These are phyloP conservation scores for Synanthedon vespiformis DNA, from an alignment of 2,888 invertebrate species.

Conservation along the genomic window DNA sequence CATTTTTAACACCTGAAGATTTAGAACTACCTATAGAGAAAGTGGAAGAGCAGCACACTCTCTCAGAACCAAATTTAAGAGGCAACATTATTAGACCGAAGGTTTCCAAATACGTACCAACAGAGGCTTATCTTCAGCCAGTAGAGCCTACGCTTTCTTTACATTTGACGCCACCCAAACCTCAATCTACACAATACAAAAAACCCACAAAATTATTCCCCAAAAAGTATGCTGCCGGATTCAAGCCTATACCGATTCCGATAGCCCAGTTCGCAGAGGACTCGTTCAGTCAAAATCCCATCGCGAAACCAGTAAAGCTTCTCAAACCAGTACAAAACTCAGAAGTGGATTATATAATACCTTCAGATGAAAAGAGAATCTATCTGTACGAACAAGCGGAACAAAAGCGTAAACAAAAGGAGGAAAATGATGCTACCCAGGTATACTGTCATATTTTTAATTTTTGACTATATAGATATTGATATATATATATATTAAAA, in stretches of 20 bases:
- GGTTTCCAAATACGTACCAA: slow-evolving; percentile 7
- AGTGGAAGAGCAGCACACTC: slow-evolving; percentile 27
- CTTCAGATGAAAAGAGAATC: slow-evolving; percentile 41
- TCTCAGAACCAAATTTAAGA: slow-evolving; percentile 2
- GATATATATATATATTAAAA: too few relatives aligned
- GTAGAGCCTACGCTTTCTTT: slow-evolving; percentile 37
- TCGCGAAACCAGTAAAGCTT: slow-evolving; percentile 50
- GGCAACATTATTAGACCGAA: slow-evolving; percentile 4
- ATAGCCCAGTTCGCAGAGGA: slow-evolving; percentile 38
- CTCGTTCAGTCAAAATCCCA: slow-evolving; percentile 39
- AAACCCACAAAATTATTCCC: slow-evolving; percentile 69
- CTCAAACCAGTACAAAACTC: slow-evolving; percentile 36
- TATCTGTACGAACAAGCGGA: slow-evolving; percentile 61
- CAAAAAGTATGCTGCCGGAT: slow-evolving; percentile 67
- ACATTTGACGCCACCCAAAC: slow-evolving; percentile 39
- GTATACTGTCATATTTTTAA: neutral
- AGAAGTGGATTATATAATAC: slow-evolving; percentile 30
- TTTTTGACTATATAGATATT: too few relatives aligned
- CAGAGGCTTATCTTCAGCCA: slow-evolving; percentile 19
- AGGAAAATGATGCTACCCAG: slow-evolving; percentile 14
- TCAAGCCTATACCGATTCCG: slow-evolving; percentile 57
- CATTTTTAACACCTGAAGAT: slow-evolving; percentile 44
- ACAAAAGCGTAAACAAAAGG: slow-evolving; percentile 57
- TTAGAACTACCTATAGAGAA: slow-evolving; percentile 48
- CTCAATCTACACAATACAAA: slow-evolving; percentile 31